phyloP scores from a whole-genome alignment of 2,888 invertebrate genomes.

The Microdon myrmicae region DNA sequence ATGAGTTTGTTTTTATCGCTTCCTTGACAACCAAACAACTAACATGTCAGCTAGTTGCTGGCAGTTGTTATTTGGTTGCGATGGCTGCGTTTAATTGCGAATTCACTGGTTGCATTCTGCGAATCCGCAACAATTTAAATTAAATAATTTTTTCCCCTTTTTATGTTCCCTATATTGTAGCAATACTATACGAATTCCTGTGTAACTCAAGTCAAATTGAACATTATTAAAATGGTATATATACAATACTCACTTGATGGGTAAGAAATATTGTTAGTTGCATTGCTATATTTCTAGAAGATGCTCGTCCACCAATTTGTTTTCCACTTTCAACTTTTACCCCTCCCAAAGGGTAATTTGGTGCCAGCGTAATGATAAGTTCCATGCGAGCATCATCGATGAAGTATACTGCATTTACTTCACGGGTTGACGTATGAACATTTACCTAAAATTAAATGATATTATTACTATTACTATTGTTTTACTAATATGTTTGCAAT shows the following conservation, averaged over 20 bases:
- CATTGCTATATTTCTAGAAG: conserved; percentile 80
- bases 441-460: conserved; percentile 70
- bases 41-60: too few species aligned
- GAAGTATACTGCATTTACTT: conserved; percentile 83
- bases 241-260: conserved; percentile 79
- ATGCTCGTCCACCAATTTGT: conserved; percentile 76
- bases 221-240: too few species aligned
- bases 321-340: conserved; percentile 77
- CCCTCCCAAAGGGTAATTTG: conserved; percentile 85
- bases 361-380: conserved; percentile 79
- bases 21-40: too few species aligned
- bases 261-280: conserved; percentile 87
- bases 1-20: too few species aligned
- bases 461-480: not conserved
- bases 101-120: too few species aligned
- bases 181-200: too few species aligned
- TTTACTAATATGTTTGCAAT: not conserved
- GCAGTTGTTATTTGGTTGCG: too few species aligned
- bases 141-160: too few species aligned
- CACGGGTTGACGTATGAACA: conserved; percentile 77
- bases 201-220: too few species aligned
- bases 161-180: too few species aligned
- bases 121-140: too few species aligned
- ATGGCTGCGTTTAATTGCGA: too few species aligned
- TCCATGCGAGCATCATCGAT: conserved; percentile 84